Percentiles rank a stretch among this genome's conserved stretches.
phyloP scores from a whole-genome alignment of 2,113 vertebrate species.

The Oophaga pumilio region DNA sequence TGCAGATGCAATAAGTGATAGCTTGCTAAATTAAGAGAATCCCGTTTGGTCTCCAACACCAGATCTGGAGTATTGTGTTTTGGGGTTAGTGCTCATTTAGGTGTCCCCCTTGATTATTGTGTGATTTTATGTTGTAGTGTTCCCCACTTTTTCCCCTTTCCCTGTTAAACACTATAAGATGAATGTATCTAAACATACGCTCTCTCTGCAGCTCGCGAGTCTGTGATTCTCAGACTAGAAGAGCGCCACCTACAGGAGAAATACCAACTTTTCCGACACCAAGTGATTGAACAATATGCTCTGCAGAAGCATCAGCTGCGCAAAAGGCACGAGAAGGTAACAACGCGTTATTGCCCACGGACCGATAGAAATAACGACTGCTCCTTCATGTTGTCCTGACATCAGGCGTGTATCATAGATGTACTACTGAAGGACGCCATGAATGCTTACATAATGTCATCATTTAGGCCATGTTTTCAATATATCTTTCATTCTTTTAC shows the following conservation, averaged over 20 bases:
- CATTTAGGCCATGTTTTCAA: too few relatives aligned
- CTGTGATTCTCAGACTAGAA: slow-evolving; percentile 71
- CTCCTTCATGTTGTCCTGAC: background rate
- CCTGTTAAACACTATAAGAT: background rate
- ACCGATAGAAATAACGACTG: background rate
- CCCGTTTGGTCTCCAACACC: too few relatives aligned
- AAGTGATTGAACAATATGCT: slow-evolving; percentile 70
- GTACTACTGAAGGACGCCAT: background rate
- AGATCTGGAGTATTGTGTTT: background rate
- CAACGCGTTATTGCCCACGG: background rate
- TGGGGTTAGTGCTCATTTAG: background rate
- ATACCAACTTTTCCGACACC: slow-evolving; percentile 74
- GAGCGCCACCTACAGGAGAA: slow-evolving; percentile 74
- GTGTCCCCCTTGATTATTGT: background rate
- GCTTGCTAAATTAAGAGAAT: too few relatives aligned
- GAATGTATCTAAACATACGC: background rate
- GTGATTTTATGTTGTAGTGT: background rate
- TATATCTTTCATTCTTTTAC: too few relatives aligned
- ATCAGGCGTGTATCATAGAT: background rate
- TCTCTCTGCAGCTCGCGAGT: slow-evolving; percentile 67
- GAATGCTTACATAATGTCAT: too few relatives aligned
- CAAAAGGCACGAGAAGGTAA: slow-evolving; percentile 73
- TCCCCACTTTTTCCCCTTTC: background rate
- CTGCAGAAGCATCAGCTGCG: slow-evolving; percentile 71
- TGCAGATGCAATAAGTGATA: too few relatives aligned